Evolutionary conservation across 2,113 vertebrate species (phyloP).

Genomic region (Naja naja): DNA sequence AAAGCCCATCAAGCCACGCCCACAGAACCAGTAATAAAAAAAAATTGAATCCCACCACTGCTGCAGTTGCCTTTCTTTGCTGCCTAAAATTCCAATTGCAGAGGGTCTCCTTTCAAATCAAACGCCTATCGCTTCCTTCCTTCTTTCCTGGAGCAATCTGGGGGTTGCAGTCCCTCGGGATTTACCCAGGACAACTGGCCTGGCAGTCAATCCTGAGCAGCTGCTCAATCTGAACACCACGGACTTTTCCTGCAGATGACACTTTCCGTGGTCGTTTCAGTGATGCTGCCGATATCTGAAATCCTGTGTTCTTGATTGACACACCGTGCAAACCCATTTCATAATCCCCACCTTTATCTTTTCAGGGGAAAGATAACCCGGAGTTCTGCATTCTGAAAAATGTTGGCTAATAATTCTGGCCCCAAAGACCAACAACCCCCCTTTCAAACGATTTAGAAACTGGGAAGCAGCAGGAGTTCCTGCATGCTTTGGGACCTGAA

Average conservation of each 20-base stretch:
- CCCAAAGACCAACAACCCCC: neutral
- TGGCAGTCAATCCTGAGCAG: neutral
- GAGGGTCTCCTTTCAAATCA: neutral
- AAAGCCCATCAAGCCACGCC: too few relatives aligned
- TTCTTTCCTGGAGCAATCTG: neutral
- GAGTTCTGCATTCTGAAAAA: neutral
- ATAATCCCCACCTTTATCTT: neutral
- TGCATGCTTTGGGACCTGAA: neutral
- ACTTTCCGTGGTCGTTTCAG: neutral
- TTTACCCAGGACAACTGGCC: neutral
- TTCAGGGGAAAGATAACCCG: neutral
- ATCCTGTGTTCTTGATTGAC: accelerated
- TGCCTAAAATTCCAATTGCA: neutral
- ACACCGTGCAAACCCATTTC: accelerated
- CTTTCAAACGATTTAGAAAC: neutral
- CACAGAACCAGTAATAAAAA: too few relatives aligned
- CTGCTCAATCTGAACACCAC: neutral
- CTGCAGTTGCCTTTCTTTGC: neutral
- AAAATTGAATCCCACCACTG: too few relatives aligned
- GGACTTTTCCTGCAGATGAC: neutral
- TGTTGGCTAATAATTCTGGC: neutral
- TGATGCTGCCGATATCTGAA: neutral
- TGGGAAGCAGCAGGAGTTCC: neutral
- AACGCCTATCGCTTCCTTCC: neutral
- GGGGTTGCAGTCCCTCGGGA: too few relatives aligned